These are phyloP conservation scores for Craterocephalus amniculus DNA, from an alignment of 2,797 vertebrate species.

Conservation along the genomic window DNA sequence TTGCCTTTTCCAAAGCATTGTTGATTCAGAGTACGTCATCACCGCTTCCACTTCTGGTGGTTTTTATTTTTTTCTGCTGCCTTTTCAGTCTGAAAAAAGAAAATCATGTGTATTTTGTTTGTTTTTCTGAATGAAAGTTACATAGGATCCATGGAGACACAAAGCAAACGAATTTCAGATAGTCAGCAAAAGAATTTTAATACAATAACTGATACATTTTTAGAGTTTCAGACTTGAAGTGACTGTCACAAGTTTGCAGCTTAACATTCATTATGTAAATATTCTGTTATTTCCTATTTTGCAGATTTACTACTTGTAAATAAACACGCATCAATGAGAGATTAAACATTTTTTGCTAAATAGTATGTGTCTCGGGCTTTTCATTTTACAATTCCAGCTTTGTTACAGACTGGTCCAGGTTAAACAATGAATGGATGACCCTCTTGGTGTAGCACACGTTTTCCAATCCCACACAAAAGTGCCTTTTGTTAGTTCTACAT, in stretches of 20 bases:
- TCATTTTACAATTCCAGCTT: conserved; percentile 9
- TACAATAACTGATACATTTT: conserved; percentile 78
- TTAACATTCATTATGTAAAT: conserved; percentile 92
- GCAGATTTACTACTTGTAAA: conserved; percentile 99
- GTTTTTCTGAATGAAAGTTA: conserved; percentile 51
- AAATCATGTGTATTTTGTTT: background rate
- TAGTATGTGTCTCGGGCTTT: conserved; percentile 54
- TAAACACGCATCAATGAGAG: conserved; percentile 97
- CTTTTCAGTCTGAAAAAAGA: conserved; percentile 46
- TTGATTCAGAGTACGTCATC: conserved; percentile 45
- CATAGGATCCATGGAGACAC: conserved; percentile 61
- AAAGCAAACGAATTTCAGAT: conserved; percentile 69
- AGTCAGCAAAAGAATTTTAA: conserved; percentile 77
- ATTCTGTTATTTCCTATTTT: conserved; percentile 98
- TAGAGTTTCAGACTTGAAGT: conserved; percentile 89
- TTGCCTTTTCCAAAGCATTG: conserved; percentile 32
- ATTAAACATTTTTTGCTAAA: conserved; percentile 99
- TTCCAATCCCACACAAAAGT: background rate
- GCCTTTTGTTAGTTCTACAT: background rate
- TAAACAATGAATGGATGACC: background rate
- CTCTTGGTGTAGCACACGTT: background rate
- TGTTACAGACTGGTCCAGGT: background rate
- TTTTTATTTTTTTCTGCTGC: conserved; percentile 44
- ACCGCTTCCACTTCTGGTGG: conserved; percentile 23
- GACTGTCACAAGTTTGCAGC: conserved; percentile 82